phyloP scores from a whole-genome alignment of 2,888 invertebrate genomes.

The Cantharis rufa region DNA sequence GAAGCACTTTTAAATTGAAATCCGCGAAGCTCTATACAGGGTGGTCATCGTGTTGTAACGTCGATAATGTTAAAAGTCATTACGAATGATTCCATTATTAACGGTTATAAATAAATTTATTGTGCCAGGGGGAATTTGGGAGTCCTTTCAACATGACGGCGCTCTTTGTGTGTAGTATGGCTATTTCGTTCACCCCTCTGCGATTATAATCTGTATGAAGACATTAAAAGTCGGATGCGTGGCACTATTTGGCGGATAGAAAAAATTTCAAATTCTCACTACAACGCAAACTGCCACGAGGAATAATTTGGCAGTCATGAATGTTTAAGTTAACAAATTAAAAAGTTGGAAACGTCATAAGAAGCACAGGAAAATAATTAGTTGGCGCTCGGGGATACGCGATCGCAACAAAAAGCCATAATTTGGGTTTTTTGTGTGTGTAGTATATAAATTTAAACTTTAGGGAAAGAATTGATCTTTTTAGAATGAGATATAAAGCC shows the following conservation, averaged over 20 bases:
- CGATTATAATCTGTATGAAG: not conserved
- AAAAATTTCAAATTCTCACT: not conserved
- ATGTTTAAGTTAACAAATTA: conserved; percentile 13
- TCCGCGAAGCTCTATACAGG: not conserved
- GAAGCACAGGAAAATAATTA: conserved; percentile 9
- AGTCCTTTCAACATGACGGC: not conserved
- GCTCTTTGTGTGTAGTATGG: not conserved
- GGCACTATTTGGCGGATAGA: not conserved
- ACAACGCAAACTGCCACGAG: not conserved
- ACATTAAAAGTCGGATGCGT: not conserved
- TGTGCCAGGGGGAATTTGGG: not conserved
- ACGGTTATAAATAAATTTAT: not conserved
- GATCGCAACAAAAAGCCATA: not conserved
- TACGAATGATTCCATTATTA: not conserved
- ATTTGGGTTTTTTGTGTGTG: not conserved
- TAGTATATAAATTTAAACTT: conserved; percentile 7
- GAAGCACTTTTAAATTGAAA: not conserved
- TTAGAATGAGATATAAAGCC: conserved; percentile 6
- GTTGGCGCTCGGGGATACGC: not conserved
- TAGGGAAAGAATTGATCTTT: conserved; percentile 5
- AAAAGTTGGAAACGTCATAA: conserved; percentile 1
- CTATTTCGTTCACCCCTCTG: not conserved
- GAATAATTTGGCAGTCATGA: conserved; percentile 7
- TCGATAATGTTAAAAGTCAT: not conserved
- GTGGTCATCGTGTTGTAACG: not conserved